Conservation (phyloP, 2,113 vertebrate species). For the Siniperca chuatsi region DNA sequence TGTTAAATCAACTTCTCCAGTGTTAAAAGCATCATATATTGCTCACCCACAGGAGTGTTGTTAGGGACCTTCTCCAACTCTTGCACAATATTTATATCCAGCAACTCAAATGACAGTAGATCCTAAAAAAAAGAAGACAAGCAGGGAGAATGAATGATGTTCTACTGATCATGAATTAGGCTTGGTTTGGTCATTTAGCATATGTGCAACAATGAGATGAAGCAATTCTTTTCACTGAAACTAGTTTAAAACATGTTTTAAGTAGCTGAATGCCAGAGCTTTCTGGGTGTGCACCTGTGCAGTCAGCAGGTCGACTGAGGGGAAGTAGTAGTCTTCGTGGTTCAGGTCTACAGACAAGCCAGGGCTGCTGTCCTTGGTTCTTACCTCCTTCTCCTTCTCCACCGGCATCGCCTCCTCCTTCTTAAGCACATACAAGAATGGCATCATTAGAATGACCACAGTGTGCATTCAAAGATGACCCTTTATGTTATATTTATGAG, state of each 20-base stretch:
- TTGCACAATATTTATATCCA: slow-evolving; percentile 98
- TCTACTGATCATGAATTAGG: neutral
- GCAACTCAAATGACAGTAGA: slow-evolving; percentile 94
- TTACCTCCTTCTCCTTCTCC: slow-evolving; percentile 65
- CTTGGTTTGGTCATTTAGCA: neutral
- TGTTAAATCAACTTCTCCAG: neutral
- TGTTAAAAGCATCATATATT: neutral
- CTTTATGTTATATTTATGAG: too few species aligned
- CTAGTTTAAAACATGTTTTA: neutral
- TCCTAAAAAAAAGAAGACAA: slow-evolving; percentile 78
- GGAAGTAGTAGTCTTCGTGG: slow-evolving; percentile 91
- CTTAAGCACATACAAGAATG: slow-evolving; percentile 59
- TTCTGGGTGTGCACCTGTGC: slow-evolving; percentile 88
- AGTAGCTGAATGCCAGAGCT: neutral
- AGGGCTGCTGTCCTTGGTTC: slow-evolving; percentile 42
- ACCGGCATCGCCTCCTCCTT: slow-evolving; percentile 69
- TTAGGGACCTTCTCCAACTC: slow-evolving; percentile 96
- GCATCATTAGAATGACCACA: slow-evolving; percentile 15
- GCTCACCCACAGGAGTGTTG: slow-evolving; percentile 94
- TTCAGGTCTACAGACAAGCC: slow-evolving; percentile 70
- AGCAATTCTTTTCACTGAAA: neutral
- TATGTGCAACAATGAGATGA: neutral
- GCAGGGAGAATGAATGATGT: neutral
- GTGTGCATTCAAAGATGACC: neutral
- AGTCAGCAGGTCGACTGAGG: slow-evolving; percentile 95